Percentiles rank a stretch among this genome's conserved stretches.
Conservation (phyloP, 2,797 vertebrate species). For the Phrynocephalus vlangalii region DNA sequence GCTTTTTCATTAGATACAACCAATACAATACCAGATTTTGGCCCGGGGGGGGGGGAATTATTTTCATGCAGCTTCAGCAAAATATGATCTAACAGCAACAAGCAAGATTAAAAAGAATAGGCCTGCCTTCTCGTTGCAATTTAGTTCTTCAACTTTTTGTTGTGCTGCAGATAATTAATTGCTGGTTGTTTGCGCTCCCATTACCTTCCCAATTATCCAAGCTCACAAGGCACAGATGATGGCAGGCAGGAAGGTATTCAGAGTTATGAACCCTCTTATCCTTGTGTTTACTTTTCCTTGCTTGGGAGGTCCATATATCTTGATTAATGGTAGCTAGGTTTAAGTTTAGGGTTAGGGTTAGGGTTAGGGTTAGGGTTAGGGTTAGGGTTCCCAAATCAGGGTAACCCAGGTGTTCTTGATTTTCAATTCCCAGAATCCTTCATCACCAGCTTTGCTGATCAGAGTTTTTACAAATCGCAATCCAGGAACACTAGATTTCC, state of each 20-base stretch:
- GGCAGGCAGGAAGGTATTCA: neutral
- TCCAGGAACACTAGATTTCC: no score
- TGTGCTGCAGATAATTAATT: conserved; percentile 21
- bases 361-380: no score
- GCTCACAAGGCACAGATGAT: conserved; percentile 3
- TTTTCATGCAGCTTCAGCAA: neutral
- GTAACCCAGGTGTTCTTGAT: no score
- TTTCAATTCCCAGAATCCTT: no score
- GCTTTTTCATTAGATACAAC: neutral
- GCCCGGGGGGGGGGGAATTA: neutral
- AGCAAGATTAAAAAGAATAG: neutral
- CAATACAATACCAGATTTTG: no score
- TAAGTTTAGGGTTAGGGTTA: no score
- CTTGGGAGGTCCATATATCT: neutral
- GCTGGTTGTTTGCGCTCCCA: conserved; percentile 21
- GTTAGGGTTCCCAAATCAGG: no score
- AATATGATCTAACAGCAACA: neutral
- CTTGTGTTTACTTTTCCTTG: neutral
- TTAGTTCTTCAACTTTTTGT: neutral
- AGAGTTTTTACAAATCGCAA: no score
- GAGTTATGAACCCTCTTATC: neutral
- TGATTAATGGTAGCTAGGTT: neutral
- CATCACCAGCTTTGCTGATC: no score
- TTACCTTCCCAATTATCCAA: conserved; percentile 19
- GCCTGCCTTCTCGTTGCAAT: neutral